Conservation (phyloP, 2,113 vertebrate genomes). For the Atherinomorus stipes region DNA sequence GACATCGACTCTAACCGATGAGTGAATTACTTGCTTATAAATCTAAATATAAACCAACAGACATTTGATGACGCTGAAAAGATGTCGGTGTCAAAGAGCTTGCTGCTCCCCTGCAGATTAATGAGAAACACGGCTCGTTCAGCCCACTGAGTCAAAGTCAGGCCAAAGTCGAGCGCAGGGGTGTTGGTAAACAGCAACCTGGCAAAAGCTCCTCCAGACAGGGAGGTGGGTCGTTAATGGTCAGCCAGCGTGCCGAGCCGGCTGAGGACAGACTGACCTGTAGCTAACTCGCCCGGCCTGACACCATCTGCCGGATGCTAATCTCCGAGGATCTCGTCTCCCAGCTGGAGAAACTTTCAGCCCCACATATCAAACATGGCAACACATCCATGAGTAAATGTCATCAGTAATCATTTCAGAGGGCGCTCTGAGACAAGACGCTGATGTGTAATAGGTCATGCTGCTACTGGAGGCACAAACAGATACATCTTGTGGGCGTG, state of each 20-base stretch:
- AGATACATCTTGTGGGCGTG: conserved; percentile 14
- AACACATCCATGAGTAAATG: conserved; percentile 9
- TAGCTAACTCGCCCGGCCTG: conserved; percentile 25
- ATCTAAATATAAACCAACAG: not conserved
- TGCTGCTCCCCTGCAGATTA: not conserved
- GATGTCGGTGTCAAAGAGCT: conserved; percentile 2
- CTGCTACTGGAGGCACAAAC: conserved; percentile 35
- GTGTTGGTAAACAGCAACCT: conserved; percentile 32
- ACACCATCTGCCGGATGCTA: conserved; percentile 39
- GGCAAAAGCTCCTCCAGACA: conserved; percentile 43
- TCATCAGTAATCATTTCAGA: conserved; percentile 19
- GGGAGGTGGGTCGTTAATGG: conserved; percentile 22
- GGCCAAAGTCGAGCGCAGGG: conserved; percentile 62
- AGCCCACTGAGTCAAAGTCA: conserved; percentile 61
- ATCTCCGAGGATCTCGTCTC: conserved; percentile 27
- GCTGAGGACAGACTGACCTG: conserved; percentile 47
- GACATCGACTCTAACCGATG: not conserved
- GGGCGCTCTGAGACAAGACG: conserved; percentile 20
- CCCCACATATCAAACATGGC: conserved; percentile 15
- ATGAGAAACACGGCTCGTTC: conserved; percentile 10
- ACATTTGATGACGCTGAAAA: conserved; percentile 6
- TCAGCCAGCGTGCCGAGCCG: conserved; percentile 27
- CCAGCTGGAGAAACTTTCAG: conserved; percentile 12
- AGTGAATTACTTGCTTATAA: conserved; percentile 9
- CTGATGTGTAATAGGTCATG: conserved; percentile 53